These are phyloP conservation scores for Diplolepis rosae DNA, from an alignment of 2,888 invertebrate genomes.

Conservation along the genomic window DNA sequence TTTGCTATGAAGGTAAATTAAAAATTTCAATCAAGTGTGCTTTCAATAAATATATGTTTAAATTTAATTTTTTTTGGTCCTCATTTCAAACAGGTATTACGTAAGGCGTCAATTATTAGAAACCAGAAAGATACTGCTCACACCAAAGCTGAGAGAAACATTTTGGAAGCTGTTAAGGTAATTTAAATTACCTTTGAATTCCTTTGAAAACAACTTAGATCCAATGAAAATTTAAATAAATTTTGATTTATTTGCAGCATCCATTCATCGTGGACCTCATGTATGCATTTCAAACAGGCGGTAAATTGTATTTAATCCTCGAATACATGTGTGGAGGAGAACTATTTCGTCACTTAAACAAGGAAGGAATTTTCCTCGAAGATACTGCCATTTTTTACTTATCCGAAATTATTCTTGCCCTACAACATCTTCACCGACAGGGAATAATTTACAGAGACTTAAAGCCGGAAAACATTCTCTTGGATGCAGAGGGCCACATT, in stretches of 20 bases:
- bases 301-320: constrained; percentile 83
- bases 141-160: constrained; percentile 86
- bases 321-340: constrained; percentile 86
- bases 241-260: constrained; percentile 74
- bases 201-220: neutral
- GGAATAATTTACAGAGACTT: constrained; percentile 89
- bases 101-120: constrained; percentile 82
- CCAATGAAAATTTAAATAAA: neutral
- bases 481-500: constrained; percentile 95
- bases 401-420: constrained; percentile 82
- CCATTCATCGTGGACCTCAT: constrained; percentile 85
- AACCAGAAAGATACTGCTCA: constrained; percentile 88
- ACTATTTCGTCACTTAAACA: constrained; percentile 83
- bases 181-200: neutral
- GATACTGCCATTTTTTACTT: constrained; percentile 83
- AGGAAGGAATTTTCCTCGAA: constrained; percentile 85
- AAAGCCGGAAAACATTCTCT: constrained; percentile 98
- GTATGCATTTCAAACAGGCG: constrained; percentile 86
- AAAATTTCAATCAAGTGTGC: neutral
- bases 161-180: constrained; percentile 81
- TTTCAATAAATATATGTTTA: neutral
- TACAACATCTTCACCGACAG: constrained; percentile 81
- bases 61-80: neutral
- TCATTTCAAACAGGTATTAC: constrained; percentile 73
- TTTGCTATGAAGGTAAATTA: constrained; percentile 84